Evolutionary conservation across 2,113 vertebrate genomes (phyloP), one percentile per base, ranked within the genome.

Genomic region (Cyprinodon tularosa): DNA sequence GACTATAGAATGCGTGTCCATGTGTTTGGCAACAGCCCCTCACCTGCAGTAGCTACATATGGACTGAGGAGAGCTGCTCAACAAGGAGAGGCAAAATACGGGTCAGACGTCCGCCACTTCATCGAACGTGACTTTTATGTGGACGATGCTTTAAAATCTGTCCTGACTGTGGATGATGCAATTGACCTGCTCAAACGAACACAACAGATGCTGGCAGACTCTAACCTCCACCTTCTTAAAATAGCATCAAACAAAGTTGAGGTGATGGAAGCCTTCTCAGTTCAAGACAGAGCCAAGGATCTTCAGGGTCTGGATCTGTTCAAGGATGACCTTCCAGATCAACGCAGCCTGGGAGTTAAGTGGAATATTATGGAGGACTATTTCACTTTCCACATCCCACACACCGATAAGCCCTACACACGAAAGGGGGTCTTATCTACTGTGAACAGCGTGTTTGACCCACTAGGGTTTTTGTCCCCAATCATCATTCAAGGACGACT

Each of bases 71-170:
- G 12, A 15, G 47, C 1, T 4, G 62, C 71, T 53, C 6, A 53
- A 8, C 50, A 59, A 6, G 12, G 44, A 14, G 61, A 59, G n/a
- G 11, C 29, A 38, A 3, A 63, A 12, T 65, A 66, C 20, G 74
- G 42, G 36, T 0, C 57, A 9, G 37, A 45, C 13, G 40, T 17
- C 3, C 65, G 12, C 6, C 42, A 47, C 10, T 66, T 66, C 10
- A n/a, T 66, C 1, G n/a, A 66, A 3, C 12, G 3, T 20, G 45
- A 72, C 17, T 72, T 72, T 50, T 64, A 72, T 39, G 71, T 72
- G 45, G 71, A 72, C 50, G 61, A 44, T n/a, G 14, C 45, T 4
- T 38, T 50, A 15, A 68, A 50, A 7, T 68, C 66, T 53, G 47
- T 68, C 12, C 8, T 36, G 13, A 68, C 66, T 11, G n/a, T 22